These are phyloP conservation scores for Gymnothorax reevesii DNA, from an alignment of 2,797 vertebrate genomes.

Conservation along the genomic window DNA sequence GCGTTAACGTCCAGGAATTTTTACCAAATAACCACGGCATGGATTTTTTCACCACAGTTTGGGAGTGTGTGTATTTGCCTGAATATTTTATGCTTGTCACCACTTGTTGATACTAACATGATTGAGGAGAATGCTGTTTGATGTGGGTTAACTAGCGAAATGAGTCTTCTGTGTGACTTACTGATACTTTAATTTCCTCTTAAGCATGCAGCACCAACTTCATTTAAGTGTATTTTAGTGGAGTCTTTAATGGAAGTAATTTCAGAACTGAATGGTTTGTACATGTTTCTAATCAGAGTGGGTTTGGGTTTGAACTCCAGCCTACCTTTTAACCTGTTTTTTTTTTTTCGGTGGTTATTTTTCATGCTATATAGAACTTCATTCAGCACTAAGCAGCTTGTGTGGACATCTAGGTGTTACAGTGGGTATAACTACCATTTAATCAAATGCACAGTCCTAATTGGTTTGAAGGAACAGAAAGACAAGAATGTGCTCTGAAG, in stretches of 20 bases:
- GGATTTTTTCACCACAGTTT: slow-evolving; percentile 47
- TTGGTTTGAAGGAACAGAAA: neutral
- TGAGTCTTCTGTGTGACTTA: neutral
- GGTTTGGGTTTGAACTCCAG: neutral
- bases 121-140: slow-evolving; percentile 29
- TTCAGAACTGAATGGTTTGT: neutral
- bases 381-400: neutral
- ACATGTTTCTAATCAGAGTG: neutral
- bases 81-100: slow-evolving; percentile 24
- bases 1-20: slow-evolving; percentile 59
- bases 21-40: slow-evolving; percentile 60
- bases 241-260: neutral
- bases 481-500: neutral
- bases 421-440: neutral
- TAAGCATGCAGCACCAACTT: neutral
- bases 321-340: neutral
- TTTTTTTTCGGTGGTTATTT: neutral
- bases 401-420: neutral
- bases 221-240: neutral
- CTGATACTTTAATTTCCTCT: neutral
- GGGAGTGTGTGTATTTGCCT: slow-evolving; percentile 31
- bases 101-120: slow-evolving; percentile 52
- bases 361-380: neutral
- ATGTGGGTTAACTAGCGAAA: neutral
- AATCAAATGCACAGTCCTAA: neutral